phyloP scores from a whole-genome alignment of 2,797 vertebrate species.

The Sciurus vulgaris region DNA sequence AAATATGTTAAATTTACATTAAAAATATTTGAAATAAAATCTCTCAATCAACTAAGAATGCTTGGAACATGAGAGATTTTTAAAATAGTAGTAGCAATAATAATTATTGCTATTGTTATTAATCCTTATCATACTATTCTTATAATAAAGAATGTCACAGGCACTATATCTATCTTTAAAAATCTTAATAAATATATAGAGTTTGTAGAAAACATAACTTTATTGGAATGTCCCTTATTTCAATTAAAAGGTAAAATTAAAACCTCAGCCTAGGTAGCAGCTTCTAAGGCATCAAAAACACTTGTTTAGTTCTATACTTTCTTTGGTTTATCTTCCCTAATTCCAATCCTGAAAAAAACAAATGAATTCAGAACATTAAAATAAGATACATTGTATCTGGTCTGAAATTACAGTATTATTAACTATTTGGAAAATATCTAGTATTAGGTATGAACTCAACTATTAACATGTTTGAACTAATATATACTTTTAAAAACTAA shows the following conservation, averaged over 20 bases:
- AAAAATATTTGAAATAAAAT: slow-evolving; percentile 61
- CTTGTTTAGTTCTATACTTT: slow-evolving; percentile 3
- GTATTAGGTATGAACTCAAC: slow-evolving; percentile 38
- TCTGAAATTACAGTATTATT: slow-evolving; percentile 48
- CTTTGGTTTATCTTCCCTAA: slow-evolving; percentile 67
- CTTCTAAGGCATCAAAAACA: slow-evolving; percentile 60
- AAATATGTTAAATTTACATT: slow-evolving; percentile 5
- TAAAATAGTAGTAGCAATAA: slow-evolving; percentile 30
- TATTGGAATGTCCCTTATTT: slow-evolving; percentile 51
- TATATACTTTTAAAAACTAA: slow-evolving; percentile 77
- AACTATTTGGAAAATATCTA: slow-evolving; percentile 57
- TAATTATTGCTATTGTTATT: slow-evolving; percentile 43
- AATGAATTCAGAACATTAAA: slow-evolving; percentile 66
- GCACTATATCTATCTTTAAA: not conserved
- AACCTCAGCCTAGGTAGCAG: slow-evolving; percentile 61
- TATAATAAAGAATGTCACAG: slow-evolving; percentile 46
- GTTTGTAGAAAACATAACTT: slow-evolving; percentile 57
- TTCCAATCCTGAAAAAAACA: slow-evolving; percentile 46
- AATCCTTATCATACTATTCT: slow-evolving; percentile 32
- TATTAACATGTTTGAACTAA: slow-evolving; percentile 43
- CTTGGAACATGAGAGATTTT: slow-evolving; percentile 15
- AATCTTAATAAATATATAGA: slow-evolving; percentile 59
- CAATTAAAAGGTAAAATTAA: slow-evolving; percentile 63
- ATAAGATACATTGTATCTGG: slow-evolving; percentile 67
- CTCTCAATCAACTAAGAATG: slow-evolving; percentile 35